Evolutionary conservation across 2,888 invertebrate species (phyloP), one percentile per base, ranked within the genome.

Genomic region (Amblyteles armatorius): DNA sequence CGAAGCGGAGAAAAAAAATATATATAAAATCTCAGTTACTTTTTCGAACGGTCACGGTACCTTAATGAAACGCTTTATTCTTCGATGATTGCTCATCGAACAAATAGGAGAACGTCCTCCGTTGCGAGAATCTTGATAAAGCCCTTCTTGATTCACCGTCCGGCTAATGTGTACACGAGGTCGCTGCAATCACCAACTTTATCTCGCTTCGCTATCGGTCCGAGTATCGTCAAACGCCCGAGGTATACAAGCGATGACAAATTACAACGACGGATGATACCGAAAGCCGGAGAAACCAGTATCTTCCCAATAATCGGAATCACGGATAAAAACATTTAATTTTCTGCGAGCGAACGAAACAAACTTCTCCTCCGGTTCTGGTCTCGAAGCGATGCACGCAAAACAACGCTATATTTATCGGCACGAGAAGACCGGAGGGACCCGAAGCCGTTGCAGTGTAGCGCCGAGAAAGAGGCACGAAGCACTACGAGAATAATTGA

Each of bases 401-500:
- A 40, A 40, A 40, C 40, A 3, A 40, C 40, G 11, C 40, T 76
- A 57, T 22, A 40, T 52, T 48, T 55, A 19, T 69, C 52, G 60
- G 33, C 52, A 71, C 36, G 67, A 68, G 44, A 83, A 68, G 63
- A 60, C 13, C 68, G 57, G 19, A n/a, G 60, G 40, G 67, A 65
- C 65, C 40, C 50, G 83, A 83, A 83, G 83, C 83, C 83, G 69
- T 69, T 29, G 36, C 44, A 69, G 36, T 68, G 68, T 57, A 55
- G 22, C n/a, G 36, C 72, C n/a, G 33, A n/a, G 50, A 76, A 22
- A 29, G 65, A 65, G 40, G 0, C 48, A 40, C 73, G 83, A 83
- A 79, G 79, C 79, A 83, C 83, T 79, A 83, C 68, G 83, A 79
- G 73, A 74, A 74, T 83, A 69, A 79, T 79, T 69, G 83, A 83